A percentile compares a stretch with the other conserved stretches of the same genome.
Evolutionary conservation across 2,888 invertebrate species (phyloP).

Genomic region (Stenchaetothrips biformis): DNA sequence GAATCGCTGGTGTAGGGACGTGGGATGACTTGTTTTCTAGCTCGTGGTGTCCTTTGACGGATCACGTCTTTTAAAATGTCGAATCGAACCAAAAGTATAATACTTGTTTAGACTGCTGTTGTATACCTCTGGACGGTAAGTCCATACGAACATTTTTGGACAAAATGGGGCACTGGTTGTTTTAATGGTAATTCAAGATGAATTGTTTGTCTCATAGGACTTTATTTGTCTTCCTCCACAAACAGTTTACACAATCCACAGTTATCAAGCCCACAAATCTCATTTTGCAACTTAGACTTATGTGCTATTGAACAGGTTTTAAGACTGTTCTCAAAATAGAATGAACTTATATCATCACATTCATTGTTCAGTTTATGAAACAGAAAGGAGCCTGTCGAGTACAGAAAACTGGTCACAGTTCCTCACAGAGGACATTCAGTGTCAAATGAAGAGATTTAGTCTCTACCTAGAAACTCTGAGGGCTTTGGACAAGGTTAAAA

Average conservation of each 20-base stretch:
- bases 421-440: conserved; percentile 18
- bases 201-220: not conserved
- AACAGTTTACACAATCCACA: conserved; percentile 7
- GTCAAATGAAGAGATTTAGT: not conserved
- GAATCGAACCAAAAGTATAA: no score
- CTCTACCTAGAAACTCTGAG: not conserved
- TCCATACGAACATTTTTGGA: no score
- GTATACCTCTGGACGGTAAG: no score
- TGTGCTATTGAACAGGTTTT: not conserved
- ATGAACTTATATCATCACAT: not conserved
- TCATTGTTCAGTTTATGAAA: conserved; percentile 4
- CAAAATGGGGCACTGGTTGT: no score
- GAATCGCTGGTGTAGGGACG: no score
- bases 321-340: not conserved
- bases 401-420: conserved; percentile 10
- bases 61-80: no score
- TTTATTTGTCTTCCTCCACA: conserved; percentile 15
- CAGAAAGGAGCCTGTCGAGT: not conserved
- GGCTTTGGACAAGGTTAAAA: not conserved
- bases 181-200: no score
- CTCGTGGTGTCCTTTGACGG: no score
- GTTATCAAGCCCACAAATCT: not conserved
- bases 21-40: no score
- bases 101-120: no score
- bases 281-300: conserved; percentile 9